Conservation (phyloP, 2,113 vertebrate species). For the Cavia aperea region DNA sequence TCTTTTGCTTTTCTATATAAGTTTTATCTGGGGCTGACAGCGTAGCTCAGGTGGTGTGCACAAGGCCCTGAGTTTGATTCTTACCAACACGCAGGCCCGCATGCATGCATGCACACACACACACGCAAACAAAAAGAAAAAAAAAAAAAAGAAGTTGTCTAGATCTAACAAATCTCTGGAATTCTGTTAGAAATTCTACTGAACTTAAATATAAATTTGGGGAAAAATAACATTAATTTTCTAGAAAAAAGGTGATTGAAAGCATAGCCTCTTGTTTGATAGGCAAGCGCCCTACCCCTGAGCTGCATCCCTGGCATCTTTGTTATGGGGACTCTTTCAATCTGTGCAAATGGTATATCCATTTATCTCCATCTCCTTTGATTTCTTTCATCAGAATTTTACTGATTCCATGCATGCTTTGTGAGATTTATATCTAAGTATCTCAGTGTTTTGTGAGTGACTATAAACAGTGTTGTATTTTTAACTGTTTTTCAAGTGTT, state of each 20-base stretch:
- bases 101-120: background rate
- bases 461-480: background rate
- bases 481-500: background rate
- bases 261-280: background rate
- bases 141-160: background rate
- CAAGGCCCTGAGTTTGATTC: background rate
- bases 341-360: background rate
- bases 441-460: background rate
- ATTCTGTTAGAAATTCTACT: background rate
- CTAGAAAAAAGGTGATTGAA: background rate
- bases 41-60: background rate
- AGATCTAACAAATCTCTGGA: background rate
- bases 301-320: background rate
- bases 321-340: background rate
- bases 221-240: background rate
- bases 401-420: background rate
- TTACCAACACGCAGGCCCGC: background rate
- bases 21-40: background rate
- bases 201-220: background rate
- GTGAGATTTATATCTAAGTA: background rate
- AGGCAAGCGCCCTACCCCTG: background rate
- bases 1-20: background rate
- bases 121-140: background rate
- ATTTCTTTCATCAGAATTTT: background rate
- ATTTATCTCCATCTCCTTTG: background rate